Evolutionary conservation across 2,113 vertebrate species (phyloP).

Genomic region (Anoura caudifer): DNA sequence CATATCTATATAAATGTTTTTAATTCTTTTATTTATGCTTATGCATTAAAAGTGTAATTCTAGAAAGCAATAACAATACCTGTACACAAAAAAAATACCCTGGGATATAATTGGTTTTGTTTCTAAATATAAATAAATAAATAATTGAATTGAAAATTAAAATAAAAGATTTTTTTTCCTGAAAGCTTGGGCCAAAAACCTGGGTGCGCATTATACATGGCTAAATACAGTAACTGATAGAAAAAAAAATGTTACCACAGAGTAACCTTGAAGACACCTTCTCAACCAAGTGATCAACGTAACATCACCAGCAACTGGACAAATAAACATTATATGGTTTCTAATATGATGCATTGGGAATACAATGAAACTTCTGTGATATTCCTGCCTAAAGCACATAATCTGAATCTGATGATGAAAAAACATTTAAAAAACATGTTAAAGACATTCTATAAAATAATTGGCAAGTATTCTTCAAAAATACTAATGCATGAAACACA

Average conservation of each 20-base stretch:
- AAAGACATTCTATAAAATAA: background rate
- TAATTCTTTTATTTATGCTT: too few species aligned
- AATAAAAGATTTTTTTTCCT: too few species aligned
- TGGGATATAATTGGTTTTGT: too few species aligned
- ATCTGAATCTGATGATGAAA: background rate
- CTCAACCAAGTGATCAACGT: background rate
- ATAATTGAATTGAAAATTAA: too few species aligned
- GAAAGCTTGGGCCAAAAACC: too few species aligned
- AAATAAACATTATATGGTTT: background rate
- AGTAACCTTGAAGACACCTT: background rate
- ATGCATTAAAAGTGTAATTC: too few species aligned
- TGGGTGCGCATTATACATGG: too few species aligned
- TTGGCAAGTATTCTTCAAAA: background rate
- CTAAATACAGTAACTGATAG: background rate
- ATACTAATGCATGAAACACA: background rate
- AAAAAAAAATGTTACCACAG: background rate
- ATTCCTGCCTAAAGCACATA: background rate
- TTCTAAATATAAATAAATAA: too few species aligned
- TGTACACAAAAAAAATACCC: too few species aligned
- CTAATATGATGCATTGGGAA: background rate
- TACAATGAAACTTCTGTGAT: background rate
- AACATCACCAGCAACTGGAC: background rate
- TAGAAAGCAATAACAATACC: too few species aligned
- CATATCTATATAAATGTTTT: too few species aligned
- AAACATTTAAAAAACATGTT: background rate